Evolutionary conservation across 2,113 vertebrate species (phyloP).

Genomic region (Bambusicola thoracicus): DNA sequence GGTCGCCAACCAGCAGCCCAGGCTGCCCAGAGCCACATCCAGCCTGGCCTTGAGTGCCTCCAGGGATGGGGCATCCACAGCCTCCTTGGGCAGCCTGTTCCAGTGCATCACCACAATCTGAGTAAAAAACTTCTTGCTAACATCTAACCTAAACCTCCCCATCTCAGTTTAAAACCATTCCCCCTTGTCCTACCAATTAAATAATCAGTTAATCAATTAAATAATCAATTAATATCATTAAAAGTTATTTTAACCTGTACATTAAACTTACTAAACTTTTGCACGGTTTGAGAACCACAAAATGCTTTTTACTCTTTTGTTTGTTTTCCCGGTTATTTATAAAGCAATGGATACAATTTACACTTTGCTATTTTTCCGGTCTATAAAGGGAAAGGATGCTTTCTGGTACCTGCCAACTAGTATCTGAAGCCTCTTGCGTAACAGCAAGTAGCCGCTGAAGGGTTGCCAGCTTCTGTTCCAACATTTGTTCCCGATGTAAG

Average conservation of each 20-base stretch:
- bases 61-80: too few species aligned
- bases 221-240: neutral
- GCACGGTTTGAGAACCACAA: neutral
- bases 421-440: conserved; percentile 98
- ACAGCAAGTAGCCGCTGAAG: conserved; percentile 93
- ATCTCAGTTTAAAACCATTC: too few species aligned
- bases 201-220: too few species aligned
- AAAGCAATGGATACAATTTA: neutral
- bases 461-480: conserved; percentile 99
- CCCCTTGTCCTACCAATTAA: too few species aligned
- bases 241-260: neutral
- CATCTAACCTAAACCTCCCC: too few species aligned
- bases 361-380: neutral
- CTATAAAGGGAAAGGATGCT: neutral
- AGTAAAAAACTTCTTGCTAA: too few species aligned
- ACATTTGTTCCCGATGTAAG: conserved; percentile 99
- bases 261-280: neutral
- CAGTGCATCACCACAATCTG: too few species aligned
- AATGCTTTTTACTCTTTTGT: neutral
- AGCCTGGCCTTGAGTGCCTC: too few species aligned
- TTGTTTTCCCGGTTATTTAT: neutral
- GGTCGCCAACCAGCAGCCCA: too few species aligned
- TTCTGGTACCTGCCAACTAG: conserved; percentile 95
- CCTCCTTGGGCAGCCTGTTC: too few species aligned
- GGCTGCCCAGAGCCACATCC: too few species aligned